A percentile compares a stretch with the other conserved stretches of the same genome.
Conservation (phyloP, 2,113 vertebrate species). For the Dromiciops gliroides region DNA sequence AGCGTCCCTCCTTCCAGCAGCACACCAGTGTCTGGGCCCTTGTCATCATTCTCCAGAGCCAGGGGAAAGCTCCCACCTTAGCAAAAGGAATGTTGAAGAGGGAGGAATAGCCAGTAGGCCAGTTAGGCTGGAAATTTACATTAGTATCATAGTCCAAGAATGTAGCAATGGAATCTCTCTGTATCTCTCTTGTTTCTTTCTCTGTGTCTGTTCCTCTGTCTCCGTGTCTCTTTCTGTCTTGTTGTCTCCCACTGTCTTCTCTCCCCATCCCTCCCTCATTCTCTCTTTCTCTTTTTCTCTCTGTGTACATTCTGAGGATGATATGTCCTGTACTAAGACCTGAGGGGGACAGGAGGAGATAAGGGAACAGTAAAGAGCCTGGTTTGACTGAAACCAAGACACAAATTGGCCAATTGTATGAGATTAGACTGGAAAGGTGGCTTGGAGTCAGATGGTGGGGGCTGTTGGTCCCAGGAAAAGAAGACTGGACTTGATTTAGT, state of each 20-base stretch:
- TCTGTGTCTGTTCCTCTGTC: neutral
- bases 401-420: neutral
- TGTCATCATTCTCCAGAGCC: too few species aligned
- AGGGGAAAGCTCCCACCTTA: too few species aligned
- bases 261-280: neutral
- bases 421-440: neutral
- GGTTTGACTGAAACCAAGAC: neutral
- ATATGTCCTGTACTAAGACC: neutral
- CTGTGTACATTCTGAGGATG: neutral
- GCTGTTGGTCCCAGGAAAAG: neutral
- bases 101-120: too few species aligned
- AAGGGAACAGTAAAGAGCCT: neutral
- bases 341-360: neutral
- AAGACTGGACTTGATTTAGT: neutral
- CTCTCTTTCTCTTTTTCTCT: neutral
- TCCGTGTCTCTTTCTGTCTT: neutral
- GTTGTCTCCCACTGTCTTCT: neutral
- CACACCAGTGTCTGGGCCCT: too few species aligned
- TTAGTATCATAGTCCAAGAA: neutral
- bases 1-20: too few species aligned
- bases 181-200: neutral
- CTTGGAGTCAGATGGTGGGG: neutral
- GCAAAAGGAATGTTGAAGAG: too few species aligned
- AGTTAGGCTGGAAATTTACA: too few species aligned
- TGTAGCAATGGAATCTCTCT: neutral